phyloP scores from a whole-genome alignment of 2,888 invertebrate genomes.

The Xestoiulus laeticollis region DNA sequence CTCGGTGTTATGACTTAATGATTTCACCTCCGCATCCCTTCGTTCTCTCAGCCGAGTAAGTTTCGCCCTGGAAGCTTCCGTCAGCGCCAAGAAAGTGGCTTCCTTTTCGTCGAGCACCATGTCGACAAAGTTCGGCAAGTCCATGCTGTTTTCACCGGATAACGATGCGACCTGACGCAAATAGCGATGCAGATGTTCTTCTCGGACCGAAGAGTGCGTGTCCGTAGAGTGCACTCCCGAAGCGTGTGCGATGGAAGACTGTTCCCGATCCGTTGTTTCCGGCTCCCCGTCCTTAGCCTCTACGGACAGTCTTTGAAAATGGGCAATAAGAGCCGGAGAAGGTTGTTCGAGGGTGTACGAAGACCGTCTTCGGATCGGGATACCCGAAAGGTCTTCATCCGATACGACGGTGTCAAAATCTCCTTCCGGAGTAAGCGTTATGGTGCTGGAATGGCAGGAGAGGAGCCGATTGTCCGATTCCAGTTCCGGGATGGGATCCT shows the following conservation, averaged over 20 bases:
- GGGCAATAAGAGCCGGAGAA: conserved; percentile 74
- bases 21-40: conserved; percentile 55
- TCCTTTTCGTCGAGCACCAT: no score
- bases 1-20: conserved; percentile 55
- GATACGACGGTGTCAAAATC: neutral
- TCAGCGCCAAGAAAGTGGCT: no score
- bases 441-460: neutral
- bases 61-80: no score
- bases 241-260: neutral
- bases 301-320: conserved; percentile 57
- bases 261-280: neutral
- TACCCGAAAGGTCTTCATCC: neutral
- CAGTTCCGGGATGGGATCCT: neutral
- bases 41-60: no score
- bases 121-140: neutral
- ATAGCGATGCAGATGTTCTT: neutral
- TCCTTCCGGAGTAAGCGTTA: neutral
- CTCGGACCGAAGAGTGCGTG: neutral
- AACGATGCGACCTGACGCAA: neutral
- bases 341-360: conserved; percentile 82
- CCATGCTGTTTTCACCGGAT: neutral
- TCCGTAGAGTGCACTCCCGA: neutral
- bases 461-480: neutral
- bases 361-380: conserved; percentile 71
- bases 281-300: neutral